phyloP scores from a whole-genome alignment of 2,888 invertebrate species.

The Dorcus hopei region DNA sequence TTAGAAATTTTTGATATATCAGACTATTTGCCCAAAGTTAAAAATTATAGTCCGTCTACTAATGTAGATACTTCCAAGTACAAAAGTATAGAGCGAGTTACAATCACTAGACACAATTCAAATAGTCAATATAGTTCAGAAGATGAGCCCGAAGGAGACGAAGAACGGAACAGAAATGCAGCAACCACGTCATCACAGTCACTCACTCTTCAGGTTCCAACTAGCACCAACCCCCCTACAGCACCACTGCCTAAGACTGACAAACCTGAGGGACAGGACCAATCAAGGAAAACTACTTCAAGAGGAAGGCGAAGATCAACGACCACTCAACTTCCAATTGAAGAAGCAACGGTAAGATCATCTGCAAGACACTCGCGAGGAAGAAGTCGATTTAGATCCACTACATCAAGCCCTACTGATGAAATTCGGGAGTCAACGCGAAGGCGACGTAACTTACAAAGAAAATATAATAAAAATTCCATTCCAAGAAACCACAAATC shows the following conservation, averaged over 20 bases:
- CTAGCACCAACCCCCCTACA: slow-evolving; percentile 24
- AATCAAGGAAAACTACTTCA: background rate
- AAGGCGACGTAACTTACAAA: background rate
- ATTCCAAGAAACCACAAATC: slow-evolving; percentile 2
- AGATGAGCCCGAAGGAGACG: slow-evolving; percentile 12
- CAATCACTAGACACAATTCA: slow-evolving; percentile 25
- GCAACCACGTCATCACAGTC: slow-evolving; percentile 15
- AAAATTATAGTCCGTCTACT: slow-evolving; percentile 39
- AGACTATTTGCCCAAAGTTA: slow-evolving; percentile 42
- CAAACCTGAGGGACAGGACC: slow-evolving; percentile 13
- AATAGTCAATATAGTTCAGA: slow-evolving; percentile 36
- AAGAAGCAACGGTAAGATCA: background rate
- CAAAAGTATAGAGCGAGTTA: slow-evolving; percentile 39
- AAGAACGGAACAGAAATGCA: background rate
- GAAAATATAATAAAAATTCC: background rate
- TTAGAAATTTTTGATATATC: slow-evolving; percentile 42
- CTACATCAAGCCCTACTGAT: background rate
- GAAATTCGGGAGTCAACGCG: background rate
- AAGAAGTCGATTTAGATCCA: slow-evolving; percentile 7
- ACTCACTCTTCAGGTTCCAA: slow-evolving; percentile 14
- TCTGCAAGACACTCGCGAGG: background rate
- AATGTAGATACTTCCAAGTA: slow-evolving; percentile 46
- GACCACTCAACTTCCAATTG: background rate
- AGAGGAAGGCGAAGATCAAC: slow-evolving; percentile 6
- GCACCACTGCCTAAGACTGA: slow-evolving; percentile 20